Conservation (phyloP, 2,113 vertebrate species). For the Hippoglossus stenolepis region DNA sequence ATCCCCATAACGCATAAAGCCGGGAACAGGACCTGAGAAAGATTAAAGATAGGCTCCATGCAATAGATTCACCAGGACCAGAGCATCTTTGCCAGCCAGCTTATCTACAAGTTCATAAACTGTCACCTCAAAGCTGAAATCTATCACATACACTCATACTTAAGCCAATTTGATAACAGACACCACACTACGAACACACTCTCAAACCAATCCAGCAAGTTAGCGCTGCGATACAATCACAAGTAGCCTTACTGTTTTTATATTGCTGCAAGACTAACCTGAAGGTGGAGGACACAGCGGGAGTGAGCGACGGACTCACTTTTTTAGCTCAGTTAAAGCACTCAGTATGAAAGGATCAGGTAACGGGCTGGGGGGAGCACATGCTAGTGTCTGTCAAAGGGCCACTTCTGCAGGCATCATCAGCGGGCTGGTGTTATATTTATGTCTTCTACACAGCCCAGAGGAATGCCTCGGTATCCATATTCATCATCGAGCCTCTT, state of each 20-base stretch:
- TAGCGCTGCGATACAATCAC: constrained; percentile 15
- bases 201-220: constrained; percentile 4
- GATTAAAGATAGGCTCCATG: constrained; percentile 60
- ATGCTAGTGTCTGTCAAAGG: constrained; percentile 96
- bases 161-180: neutral
- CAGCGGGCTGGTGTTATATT: constrained; percentile 82
- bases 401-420: constrained; percentile 88
- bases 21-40: constrained; percentile 23
- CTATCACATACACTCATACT: constrained; percentile 2
- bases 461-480: constrained; percentile 43
- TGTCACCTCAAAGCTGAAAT: constrained; percentile 22
- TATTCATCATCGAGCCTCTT: constrained; percentile 39
- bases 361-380: constrained; percentile 83
- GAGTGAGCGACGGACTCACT: constrained; percentile 79
- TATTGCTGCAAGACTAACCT: constrained; percentile 77
- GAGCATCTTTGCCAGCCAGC: constrained; percentile 41
- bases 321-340: constrained; percentile 86
- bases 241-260: constrained; percentile 55
- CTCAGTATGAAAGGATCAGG: constrained; percentile 87
- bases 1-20: constrained; percentile 24
- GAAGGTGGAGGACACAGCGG: constrained; percentile 81
- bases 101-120: constrained; percentile 38
- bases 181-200: constrained; percentile 6
- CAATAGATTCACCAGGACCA: constrained; percentile 42
- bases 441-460: constrained; percentile 75